These are phyloP conservation scores for Gasterosteus nipponicus DNA, from an alignment of 2,113 vertebrate genomes.

Conservation along the genomic window DNA sequence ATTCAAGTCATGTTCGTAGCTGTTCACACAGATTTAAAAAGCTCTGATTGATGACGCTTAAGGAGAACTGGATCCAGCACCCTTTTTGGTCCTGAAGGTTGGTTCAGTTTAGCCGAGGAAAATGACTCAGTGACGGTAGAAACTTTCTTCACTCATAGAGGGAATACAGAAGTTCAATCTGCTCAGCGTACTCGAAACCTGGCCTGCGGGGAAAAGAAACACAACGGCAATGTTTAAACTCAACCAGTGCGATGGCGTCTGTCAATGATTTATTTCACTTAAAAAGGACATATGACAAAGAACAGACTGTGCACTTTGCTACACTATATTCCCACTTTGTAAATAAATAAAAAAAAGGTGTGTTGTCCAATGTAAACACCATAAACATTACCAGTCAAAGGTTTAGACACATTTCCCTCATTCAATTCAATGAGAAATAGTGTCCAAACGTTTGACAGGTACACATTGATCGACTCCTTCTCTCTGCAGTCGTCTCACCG, in stretches of 20 bases:
- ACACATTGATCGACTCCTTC: not conserved
- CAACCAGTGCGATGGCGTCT: not conserved
- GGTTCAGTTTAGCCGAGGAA: not conserved
- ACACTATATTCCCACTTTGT: not conserved
- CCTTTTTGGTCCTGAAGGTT: conserved; percentile 9
- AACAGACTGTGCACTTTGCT: not conserved
- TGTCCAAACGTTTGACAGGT: too few species aligned
- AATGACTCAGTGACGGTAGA: not conserved
- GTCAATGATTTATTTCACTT: not conserved
- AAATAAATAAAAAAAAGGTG: not conserved
- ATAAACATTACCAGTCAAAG: not conserved
- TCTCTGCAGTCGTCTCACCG: conserved; percentile 63
- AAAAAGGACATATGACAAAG: not conserved
- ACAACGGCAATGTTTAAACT: not conserved
- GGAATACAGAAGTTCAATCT: conserved; percentile 77
- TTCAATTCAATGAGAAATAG: too few species aligned
- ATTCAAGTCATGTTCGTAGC: not conserved
- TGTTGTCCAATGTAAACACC: not conserved
- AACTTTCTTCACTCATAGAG: conserved; percentile 59
- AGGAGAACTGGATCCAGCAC: not conserved
- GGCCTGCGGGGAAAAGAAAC: conserved; percentile 58
- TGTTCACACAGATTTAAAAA: not conserved
- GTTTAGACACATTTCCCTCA: too few species aligned
- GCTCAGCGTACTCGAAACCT: conserved; percentile 79
- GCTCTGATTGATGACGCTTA: not conserved